Evolutionary conservation across 2,113 vertebrate species (phyloP), one percentile per base, ranked within the genome.

Genomic region (Falco punctatus): DNA sequence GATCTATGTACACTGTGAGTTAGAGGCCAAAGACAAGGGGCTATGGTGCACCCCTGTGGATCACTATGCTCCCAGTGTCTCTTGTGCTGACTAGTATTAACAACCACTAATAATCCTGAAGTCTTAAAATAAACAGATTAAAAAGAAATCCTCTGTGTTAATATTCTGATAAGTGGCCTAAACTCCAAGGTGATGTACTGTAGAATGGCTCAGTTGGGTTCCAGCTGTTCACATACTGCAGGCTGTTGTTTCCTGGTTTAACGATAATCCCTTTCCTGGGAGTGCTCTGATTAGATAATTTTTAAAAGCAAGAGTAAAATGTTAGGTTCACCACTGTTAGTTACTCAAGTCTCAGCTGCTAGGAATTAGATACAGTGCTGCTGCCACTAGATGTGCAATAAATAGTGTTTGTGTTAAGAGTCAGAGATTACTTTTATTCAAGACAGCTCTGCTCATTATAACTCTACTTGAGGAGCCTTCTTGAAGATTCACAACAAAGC

Each of bases 401-500:
- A 97, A 96, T 74, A 81, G 40, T 88, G 66, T 96, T 97, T 91
- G 40, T 79, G 81, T 89, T 95, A 91, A 89, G 86, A 97, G 86
- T 85, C 90, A 81, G 73, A 94, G 73, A 97, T 96, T 96, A 94
- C 81, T 96, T 96, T 79, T 94, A 78, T 81, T 95, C 22, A 2
- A 94, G 92, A 90, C 91, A 92, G 75, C 91, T 95, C 55, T 81
- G 58, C 89, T 97, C 80, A 95, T 97, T 96, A 96, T 92, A 95
- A 64, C 70, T 96, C 86, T 94, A 86, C 89, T 94, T 90, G 94
- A 97, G 67, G 52, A 92, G 81, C 71, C 95, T 95, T 94, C 91
- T 93, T 92, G 90, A 94, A 96, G 74, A 94, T 85, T 91, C 90
- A 78, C 28, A 72, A 77, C 71, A 95, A 96, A 96, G 70, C 81